Percentiles rank a stretch among this genome's conserved stretches.
Evolutionary conservation across 2,113 vertebrate species (phyloP).

Genomic region (Thalassarche chlororhynchos): DNA sequence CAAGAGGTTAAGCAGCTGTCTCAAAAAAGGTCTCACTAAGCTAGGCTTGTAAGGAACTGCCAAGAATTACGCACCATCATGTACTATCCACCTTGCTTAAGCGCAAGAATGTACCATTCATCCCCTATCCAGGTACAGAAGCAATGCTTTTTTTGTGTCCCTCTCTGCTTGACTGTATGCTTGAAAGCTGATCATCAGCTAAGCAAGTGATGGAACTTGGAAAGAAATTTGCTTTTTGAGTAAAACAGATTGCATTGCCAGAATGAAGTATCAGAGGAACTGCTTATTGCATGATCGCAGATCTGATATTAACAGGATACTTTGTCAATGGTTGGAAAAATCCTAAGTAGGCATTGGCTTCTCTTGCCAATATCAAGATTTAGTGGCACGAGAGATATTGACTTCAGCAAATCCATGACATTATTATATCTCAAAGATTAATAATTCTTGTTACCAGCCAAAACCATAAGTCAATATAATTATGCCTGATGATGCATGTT

Average conservation of each 20-base stretch:
- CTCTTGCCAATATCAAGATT: slow-evolving; percentile 77
- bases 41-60: background rate
- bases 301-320: slow-evolving; percentile 61
- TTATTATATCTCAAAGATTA: slow-evolving; percentile 75
- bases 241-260: slow-evolving; percentile 42
- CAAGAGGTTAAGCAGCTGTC: background rate
- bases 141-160: background rate
- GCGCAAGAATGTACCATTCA: background rate
- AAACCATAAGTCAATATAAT: slow-evolving; percentile 76
- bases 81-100: background rate
- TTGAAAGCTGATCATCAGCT: background rate
- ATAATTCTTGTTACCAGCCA: slow-evolving; percentile 77
- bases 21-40: background rate
- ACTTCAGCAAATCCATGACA: slow-evolving; percentile 71
- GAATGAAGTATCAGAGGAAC: slow-evolving; percentile 35
- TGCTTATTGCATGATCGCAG: slow-evolving; percentile 15
- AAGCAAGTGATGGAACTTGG: background rate
- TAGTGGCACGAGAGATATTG: slow-evolving; percentile 76
- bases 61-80: background rate
- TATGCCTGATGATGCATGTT: slow-evolving; percentile 71
- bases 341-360: slow-evolving; percentile 77
- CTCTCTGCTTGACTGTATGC: background rate
- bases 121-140: background rate
- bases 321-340: slow-evolving; percentile 68
- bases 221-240: slow-evolving; percentile 20